Evolutionary conservation across 2,797 vertebrate genomes (phyloP).

Genomic region (Meriones psammophilus): DNA sequence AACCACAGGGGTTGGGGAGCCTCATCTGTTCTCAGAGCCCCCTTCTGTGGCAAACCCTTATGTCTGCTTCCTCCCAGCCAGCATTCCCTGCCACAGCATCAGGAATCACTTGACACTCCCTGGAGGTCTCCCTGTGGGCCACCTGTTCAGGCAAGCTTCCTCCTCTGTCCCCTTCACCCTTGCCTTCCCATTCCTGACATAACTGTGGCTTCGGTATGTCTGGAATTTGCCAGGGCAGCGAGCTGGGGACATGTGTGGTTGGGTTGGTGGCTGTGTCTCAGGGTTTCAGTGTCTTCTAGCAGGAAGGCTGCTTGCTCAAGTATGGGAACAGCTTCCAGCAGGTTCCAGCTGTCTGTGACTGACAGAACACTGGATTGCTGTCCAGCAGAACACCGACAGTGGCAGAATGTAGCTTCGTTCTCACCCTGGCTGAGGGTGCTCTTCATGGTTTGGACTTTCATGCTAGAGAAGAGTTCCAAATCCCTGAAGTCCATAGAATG

Average conservation of each 20-base stretch:
- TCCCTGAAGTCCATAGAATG: not conserved
- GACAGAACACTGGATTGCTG: rapidly evolving
- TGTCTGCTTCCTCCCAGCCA: too few species aligned
- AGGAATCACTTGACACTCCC: not conserved
- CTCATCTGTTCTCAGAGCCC: not conserved
- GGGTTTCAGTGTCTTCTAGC: not conserved
- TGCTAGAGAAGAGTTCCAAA: not conserved
- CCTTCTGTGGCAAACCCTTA: not conserved
- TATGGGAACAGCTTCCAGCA: not conserved
- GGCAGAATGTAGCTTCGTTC: not conserved
- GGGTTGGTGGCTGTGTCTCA: not conserved
- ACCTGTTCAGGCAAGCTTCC: not conserved
- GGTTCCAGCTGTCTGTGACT: rapidly evolving
- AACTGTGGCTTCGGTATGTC: rapidly evolving
- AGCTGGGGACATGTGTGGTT: not conserved
- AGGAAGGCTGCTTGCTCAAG: not conserved
- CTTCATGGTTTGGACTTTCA: not conserved
- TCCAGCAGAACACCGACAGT: rapidly evolving
- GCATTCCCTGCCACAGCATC: not conserved
- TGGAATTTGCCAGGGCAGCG: not conserved
- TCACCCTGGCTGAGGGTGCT: rapidly evolving
- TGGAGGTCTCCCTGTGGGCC: too few species aligned
- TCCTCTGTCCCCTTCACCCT: not conserved
- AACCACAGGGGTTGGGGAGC: not conserved
- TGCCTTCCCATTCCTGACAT: not conserved